A percentile compares a stretch with the other conserved stretches of the same genome.
phyloP scores from a whole-genome alignment of 2,113 vertebrate species.

The Stercorarius parasiticus region DNA sequence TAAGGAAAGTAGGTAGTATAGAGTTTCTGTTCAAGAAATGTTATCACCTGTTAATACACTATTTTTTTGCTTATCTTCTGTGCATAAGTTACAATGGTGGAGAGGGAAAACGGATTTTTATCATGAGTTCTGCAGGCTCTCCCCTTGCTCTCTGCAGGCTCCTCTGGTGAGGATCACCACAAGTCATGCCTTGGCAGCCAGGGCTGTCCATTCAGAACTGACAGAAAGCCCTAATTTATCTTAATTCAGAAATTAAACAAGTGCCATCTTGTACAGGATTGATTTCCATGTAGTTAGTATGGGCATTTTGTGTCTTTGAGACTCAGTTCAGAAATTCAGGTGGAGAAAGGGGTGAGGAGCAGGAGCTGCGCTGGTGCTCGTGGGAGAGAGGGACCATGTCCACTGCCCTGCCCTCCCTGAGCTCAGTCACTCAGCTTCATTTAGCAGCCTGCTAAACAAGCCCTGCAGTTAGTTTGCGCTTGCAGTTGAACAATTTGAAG shows the following conservation, averaged over 20 bases:
- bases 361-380: not conserved
- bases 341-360: not conserved
- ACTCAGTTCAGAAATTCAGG: not conserved
- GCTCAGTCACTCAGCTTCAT: not conserved
- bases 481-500: not conserved
- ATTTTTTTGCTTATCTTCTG: not conserved
- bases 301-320: not conserved
- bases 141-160: not conserved
- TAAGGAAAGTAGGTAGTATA: not conserved
- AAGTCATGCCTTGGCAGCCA: not conserved
- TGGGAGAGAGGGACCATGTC: fast-evolving
- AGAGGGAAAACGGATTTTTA: not conserved
- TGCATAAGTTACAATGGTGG: not conserved
- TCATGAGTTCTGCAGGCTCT: not conserved
- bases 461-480: not conserved
- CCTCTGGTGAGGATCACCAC: not conserved
- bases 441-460: not conserved
- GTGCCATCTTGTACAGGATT: not conserved
- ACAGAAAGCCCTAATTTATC: not conserved
- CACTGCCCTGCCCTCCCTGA: not conserved
- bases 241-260: not conserved
- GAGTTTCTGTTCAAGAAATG: not conserved
- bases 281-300: not conserved
- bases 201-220: not conserved
- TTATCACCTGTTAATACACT: not conserved